Evolutionary conservation across 2,113 vertebrate species (phyloP).

Genomic region (Xiphophorus couchianus): DNA sequence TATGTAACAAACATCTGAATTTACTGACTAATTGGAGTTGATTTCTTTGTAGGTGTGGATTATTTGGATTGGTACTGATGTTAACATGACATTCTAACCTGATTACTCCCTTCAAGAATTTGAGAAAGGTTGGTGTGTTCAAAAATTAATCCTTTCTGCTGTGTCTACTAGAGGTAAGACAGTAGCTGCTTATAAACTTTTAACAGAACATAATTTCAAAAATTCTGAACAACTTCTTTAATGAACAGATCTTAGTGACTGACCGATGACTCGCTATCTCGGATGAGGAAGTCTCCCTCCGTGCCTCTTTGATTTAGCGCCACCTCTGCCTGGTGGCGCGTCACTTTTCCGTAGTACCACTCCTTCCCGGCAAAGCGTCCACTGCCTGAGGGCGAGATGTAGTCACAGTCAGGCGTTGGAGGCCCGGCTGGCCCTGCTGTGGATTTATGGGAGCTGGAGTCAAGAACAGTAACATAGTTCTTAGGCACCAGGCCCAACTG

Average conservation of each 20-base stretch:
- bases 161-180: background rate
- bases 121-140: background rate
- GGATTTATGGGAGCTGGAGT: slow-evolving; percentile 74
- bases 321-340: slow-evolving; percentile 91
- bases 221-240: background rate
- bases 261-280: slow-evolving; percentile 93
- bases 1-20: too few species aligned
- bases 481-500: slow-evolving; percentile 90
- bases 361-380: slow-evolving; percentile 90
- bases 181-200: background rate
- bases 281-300: slow-evolving; percentile 92
- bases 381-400: slow-evolving; percentile 85
- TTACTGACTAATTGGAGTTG: background rate
- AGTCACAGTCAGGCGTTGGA: slow-evolving; percentile 89
- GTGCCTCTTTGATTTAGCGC: slow-evolving; percentile 89
- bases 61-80: background rate
- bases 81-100: background rate
- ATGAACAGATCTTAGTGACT: slow-evolving; percentile 60
- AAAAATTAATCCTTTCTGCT: background rate
- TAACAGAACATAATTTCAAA: background rate
- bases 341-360: slow-evolving; percentile 94
- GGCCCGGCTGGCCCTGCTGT: slow-evolving; percentile 79
- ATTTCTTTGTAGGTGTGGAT: background rate
- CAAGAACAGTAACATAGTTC: slow-evolving; percentile 90
- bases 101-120: background rate